Evolutionary conservation across 2,888 invertebrate species (phyloP).

Genomic region (Venustoraphidia nigricollis): DNA sequence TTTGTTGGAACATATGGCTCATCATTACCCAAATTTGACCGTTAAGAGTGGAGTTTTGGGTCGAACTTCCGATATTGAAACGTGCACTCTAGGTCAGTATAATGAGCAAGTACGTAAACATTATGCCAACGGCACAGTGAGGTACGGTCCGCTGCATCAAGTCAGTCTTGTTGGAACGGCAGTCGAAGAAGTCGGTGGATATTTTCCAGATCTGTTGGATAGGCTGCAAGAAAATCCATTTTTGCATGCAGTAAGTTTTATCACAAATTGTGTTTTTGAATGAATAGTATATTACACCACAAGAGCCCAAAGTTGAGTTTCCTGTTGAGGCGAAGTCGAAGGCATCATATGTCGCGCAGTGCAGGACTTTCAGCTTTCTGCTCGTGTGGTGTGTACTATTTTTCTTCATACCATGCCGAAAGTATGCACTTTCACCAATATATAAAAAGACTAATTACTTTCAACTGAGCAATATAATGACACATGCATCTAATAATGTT

Average conservation of each 20-base stretch:
- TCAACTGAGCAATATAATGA: no score
- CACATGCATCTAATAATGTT: no score
- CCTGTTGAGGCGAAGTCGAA: no score
- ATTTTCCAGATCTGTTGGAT: conserved; percentile 80
- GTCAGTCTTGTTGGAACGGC: conserved; percentile 93
- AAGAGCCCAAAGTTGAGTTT: no score
- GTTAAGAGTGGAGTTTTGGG: conserved; percentile 89
- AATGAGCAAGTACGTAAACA: conserved; percentile 56
- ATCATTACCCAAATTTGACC: conserved; percentile 64
- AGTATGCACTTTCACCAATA: no score
- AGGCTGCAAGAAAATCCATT: conserved; percentile 76
- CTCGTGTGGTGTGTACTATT: no score
- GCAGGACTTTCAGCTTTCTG: no score
- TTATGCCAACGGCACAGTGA: conserved; percentile 82
- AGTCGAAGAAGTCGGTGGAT: conserved; percentile 91
- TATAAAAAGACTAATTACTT: no score
- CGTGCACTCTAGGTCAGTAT: conserved; percentile 75
- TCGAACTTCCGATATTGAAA: conserved; percentile 83
- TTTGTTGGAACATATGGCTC: conserved; percentile 76
- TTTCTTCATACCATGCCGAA: no score
- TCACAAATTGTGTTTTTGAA: no score
- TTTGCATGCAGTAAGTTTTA: conserved; percentile 50
- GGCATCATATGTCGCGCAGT: no score
- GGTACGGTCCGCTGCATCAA: conserved; percentile 89
- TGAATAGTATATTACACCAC: no score